Evolutionary conservation across 2,888 invertebrate species (phyloP).

Genomic region (Mycalesis mineus): DNA sequence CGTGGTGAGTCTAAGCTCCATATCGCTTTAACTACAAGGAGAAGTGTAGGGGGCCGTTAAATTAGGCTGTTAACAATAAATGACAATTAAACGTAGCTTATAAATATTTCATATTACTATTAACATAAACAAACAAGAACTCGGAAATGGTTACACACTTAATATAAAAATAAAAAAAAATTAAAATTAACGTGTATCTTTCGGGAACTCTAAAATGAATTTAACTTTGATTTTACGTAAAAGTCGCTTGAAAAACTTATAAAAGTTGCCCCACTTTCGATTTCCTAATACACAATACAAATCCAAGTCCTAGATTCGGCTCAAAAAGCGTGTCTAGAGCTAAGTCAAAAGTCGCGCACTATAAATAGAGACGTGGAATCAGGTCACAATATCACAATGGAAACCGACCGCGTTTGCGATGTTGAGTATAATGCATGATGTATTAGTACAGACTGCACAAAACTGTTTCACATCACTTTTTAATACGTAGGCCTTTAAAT

Average conservation of each 20-base stretch:
- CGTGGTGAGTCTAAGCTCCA: too few relatives aligned
- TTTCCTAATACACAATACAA: neutral
- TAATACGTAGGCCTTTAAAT: too few relatives aligned
- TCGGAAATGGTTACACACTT: too few relatives aligned
- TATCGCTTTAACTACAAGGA: too few relatives aligned
- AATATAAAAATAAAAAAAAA: neutral
- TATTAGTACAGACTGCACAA: conserved; percentile 35
- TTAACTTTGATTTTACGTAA: too few relatives aligned
- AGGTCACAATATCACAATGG: conserved; percentile 51
- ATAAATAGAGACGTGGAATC: conserved; percentile 40
- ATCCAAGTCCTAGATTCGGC: conserved; percentile 1
- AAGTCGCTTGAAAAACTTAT: neutral
- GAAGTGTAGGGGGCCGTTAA: too few relatives aligned
- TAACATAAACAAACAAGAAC: too few relatives aligned
- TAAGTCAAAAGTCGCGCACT: conserved; percentile 30
- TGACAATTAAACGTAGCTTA: too few relatives aligned
- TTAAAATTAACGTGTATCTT: neutral
- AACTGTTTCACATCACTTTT: too few relatives aligned
- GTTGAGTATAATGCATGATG: conserved; percentile 42
- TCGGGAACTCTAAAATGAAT: too few relatives aligned
- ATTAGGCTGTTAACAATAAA: too few relatives aligned
- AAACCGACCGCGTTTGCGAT: conserved; percentile 39
- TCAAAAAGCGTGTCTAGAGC: conserved; percentile 13
- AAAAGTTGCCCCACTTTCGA: neutral
- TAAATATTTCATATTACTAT: too few relatives aligned